These are phyloP conservation scores for Sebastes paucispinis DNA, from an alignment of 2,797 vertebrate genomes.

Conservation along the genomic window DNA sequence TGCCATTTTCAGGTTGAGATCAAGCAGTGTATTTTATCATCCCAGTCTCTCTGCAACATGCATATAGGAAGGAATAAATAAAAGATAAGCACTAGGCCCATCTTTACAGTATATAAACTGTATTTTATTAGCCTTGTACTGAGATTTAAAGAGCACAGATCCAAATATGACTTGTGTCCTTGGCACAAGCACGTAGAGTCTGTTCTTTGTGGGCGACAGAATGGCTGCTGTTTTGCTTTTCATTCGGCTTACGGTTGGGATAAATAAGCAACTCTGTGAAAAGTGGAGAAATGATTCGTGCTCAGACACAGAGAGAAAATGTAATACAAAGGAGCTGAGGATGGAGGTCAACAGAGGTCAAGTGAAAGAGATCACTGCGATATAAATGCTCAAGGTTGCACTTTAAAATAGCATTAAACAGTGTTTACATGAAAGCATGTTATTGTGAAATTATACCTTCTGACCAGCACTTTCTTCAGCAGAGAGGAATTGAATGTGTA, in stretches of 20 bases:
- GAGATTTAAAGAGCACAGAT: slow-evolving; percentile 39
- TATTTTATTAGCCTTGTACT: slow-evolving; percentile 20
- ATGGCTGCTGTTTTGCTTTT: slow-evolving; percentile 32
- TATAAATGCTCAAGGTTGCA: slow-evolving; percentile 14
- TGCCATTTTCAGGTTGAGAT: neutral
- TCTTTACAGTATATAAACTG: slow-evolving; percentile 21
- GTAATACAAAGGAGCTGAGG: neutral
- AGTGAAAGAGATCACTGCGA: neutral
- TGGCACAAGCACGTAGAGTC: slow-evolving; percentile 28
- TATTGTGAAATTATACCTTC: slow-evolving; percentile 6
- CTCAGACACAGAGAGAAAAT: neutral
- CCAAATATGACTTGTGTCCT: slow-evolving; percentile 38
- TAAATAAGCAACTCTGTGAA: slow-evolving; percentile 42
- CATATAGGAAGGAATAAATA: slow-evolving; percentile 22
- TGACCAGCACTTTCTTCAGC: slow-evolving; percentile 1
- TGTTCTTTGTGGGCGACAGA: slow-evolving; percentile 27
- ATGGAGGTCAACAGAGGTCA: neutral
- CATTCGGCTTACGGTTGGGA: slow-evolving; percentile 15
- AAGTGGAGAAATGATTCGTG: slow-evolving; percentile 10
- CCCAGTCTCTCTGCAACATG: neutral
- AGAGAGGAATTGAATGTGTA: slow-evolving; percentile 6
- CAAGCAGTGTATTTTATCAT: slow-evolving; percentile 20
- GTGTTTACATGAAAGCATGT: neutral
- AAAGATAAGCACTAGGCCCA: slow-evolving; percentile 15
- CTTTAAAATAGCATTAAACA: neutral